A percentile compares a stretch with the other conserved stretches of the same genome.
Conservation (phyloP, 2,797 vertebrate species). For the Sebastes ruberrimus region DNA sequence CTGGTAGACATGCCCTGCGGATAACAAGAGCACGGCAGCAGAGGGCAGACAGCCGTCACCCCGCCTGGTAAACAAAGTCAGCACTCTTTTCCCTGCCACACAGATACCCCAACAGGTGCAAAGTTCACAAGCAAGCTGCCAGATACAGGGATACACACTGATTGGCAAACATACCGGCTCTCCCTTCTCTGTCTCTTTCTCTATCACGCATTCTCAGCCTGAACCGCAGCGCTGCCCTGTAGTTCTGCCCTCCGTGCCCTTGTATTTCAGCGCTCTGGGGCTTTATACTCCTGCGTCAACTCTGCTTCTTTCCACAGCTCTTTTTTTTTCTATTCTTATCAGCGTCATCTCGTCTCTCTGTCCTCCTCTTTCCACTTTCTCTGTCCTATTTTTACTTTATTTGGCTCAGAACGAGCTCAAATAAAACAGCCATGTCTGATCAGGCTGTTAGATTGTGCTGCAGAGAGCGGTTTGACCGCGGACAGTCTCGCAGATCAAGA, state of each 20-base stretch:
- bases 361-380: constrained; percentile 13
- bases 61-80: constrained; percentile 49
- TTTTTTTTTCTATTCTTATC: constrained; percentile 27
- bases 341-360: neutral
- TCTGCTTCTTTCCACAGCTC: neutral
- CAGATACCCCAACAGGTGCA: constrained; percentile 45
- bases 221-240: neutral
- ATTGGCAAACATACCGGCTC: constrained; percentile 28
- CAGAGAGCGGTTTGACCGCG: neutral
- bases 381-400: constrained; percentile 17
- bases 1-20: constrained; percentile 37
- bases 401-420: constrained; percentile 23
- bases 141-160: constrained; percentile 5
- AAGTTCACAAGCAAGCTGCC: constrained; percentile 47
- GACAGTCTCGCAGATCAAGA: constrained; percentile 3
- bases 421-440: neutral
- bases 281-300: neutral
- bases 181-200: neutral
- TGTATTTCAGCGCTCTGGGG: constrained; percentile 13
- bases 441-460: neutral
- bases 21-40: constrained; percentile 25
- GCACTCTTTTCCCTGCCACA: constrained; percentile 9
- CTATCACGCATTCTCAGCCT: constrained; percentile 9
- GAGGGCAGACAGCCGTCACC: constrained; percentile 33
- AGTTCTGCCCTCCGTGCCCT: neutral